phyloP scores from a whole-genome alignment of 2,113 vertebrate genomes.

The Narcine bancroftii region DNA sequence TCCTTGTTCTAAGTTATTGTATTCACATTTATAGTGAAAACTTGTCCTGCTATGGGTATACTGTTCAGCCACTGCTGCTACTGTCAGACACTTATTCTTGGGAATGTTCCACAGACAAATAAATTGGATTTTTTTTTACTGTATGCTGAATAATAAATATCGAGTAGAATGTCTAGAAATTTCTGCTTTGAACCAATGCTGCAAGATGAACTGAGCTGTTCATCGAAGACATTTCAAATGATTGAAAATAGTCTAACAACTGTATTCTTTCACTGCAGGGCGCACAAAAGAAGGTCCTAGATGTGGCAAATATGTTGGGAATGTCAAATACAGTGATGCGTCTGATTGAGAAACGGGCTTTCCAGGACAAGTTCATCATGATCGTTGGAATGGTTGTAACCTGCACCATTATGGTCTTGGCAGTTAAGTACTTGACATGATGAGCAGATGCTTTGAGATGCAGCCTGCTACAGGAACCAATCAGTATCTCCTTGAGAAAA shows the following conservation, averaged over 20 bases:
- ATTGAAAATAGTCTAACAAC: background rate
- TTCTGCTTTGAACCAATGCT: background rate
- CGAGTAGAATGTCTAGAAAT: background rate
- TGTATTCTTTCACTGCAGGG: constrained; percentile 56
- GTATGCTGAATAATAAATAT: background rate
- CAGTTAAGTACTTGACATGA: constrained; percentile 83
- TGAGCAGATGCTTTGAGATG: constrained; percentile 53
- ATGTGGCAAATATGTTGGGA: constrained; percentile 91
- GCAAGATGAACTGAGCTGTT: background rate
- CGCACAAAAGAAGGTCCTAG: constrained; percentile 94
- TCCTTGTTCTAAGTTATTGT: background rate
- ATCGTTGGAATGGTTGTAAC: constrained; percentile 88
- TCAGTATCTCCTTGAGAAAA: background rate
- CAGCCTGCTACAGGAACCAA: background rate
- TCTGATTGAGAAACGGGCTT: constrained; percentile 86
- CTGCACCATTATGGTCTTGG: constrained; percentile 80
- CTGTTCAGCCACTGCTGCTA: background rate
- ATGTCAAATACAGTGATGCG: constrained; percentile 96
- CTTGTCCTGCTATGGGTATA: background rate
- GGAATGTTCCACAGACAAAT: background rate
- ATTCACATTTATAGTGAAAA: background rate
- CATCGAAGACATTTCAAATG: constrained; percentile 19
- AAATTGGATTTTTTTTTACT: background rate
- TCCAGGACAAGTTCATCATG: constrained; percentile 94
- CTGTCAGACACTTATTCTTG: background rate